phyloP scores from a whole-genome alignment of 2,888 invertebrate species.

The Drosophila testacea region DNA sequence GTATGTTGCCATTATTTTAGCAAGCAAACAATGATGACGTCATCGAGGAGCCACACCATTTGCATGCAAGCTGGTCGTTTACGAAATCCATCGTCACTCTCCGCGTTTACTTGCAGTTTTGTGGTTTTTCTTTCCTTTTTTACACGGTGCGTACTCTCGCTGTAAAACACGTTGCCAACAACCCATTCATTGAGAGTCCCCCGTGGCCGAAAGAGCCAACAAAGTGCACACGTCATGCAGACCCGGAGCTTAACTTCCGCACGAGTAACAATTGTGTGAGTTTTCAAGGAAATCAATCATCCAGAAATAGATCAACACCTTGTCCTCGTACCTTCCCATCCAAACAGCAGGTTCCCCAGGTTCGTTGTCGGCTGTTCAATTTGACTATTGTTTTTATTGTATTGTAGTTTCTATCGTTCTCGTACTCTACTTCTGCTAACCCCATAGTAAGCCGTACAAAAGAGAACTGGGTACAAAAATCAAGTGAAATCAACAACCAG shows the following conservation, averaged over 20 bases:
- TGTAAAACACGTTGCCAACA: constrained; percentile 34
- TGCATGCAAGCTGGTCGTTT: constrained; percentile 72
- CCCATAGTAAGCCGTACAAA: constrained; percentile 9
- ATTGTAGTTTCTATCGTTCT: constrained; percentile 23
- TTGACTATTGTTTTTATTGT: constrained; percentile 47
- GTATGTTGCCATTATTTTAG: constrained; percentile 39
- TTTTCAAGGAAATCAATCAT: constrained; percentile 74
- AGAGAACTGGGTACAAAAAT: constrained; percentile 15
- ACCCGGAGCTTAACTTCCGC: constrained; percentile 32
- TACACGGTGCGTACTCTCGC: constrained; percentile 20
- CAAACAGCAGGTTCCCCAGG: constrained; percentile 8
- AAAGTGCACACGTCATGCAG: constrained; percentile 69
- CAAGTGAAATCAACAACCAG: constrained; percentile 27
- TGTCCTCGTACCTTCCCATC: constrained; percentile 10
- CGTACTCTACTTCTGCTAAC: not conserved
- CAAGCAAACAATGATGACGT: constrained; percentile 66
- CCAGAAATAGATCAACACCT: constrained; percentile 71
- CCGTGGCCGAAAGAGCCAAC: constrained; percentile 3
- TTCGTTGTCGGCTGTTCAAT: constrained; percentile 43
- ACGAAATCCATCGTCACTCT: constrained; percentile 15
- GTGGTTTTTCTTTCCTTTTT: not conserved
- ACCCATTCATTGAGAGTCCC: constrained; percentile 37
- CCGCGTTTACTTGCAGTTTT: constrained; percentile 67
- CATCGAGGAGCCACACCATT: constrained; percentile 50
- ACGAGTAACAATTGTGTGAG: constrained; percentile 44